Evolutionary conservation across 2,113 vertebrate species (phyloP).

Genomic region (Xerus inauris): DNA sequence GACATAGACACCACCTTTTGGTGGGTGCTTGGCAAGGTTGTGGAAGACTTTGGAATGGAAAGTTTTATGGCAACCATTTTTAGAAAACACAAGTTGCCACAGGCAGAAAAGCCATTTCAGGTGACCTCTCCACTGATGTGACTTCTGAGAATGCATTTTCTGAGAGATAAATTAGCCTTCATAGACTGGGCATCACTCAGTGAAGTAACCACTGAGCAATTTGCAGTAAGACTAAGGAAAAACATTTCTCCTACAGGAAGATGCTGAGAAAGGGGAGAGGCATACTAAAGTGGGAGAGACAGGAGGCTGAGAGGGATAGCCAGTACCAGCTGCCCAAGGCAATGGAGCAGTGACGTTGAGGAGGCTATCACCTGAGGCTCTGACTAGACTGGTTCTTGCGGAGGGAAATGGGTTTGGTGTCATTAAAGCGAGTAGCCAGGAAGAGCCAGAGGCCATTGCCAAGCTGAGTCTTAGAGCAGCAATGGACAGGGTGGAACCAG

Average conservation of each 20-base stretch:
- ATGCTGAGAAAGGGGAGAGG: not conserved
- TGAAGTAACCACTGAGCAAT: not conserved
- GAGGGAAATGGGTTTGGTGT: not conserved
- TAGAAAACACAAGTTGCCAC: not conserved
- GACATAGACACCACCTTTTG: not conserved
- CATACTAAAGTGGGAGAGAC: not conserved
- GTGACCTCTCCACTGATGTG: not conserved
- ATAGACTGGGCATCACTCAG: not conserved
- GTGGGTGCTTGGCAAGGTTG: not conserved
- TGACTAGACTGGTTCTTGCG: not conserved
- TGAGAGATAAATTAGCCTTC: not conserved
- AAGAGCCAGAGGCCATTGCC: not conserved
- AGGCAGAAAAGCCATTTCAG: not conserved
- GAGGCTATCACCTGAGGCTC: not conserved
- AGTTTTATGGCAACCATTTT: not conserved
- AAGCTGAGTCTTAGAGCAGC: too few relatives aligned
- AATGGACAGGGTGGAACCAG: not conserved
- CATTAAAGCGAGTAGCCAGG: not conserved
- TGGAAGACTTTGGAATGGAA: not conserved
- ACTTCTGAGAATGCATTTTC: not conserved
- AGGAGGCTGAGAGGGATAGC: not conserved
- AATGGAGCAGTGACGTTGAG: fast-evolving
- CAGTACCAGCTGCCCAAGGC: too few relatives aligned
- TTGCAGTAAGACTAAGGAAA: not conserved
- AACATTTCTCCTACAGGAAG: not conserved